A percentile compares a stretch with the other conserved stretches of the same genome.
phyloP scores from a whole-genome alignment of 2,797 vertebrate species.

The Sebastiscus albofasciatus region DNA sequence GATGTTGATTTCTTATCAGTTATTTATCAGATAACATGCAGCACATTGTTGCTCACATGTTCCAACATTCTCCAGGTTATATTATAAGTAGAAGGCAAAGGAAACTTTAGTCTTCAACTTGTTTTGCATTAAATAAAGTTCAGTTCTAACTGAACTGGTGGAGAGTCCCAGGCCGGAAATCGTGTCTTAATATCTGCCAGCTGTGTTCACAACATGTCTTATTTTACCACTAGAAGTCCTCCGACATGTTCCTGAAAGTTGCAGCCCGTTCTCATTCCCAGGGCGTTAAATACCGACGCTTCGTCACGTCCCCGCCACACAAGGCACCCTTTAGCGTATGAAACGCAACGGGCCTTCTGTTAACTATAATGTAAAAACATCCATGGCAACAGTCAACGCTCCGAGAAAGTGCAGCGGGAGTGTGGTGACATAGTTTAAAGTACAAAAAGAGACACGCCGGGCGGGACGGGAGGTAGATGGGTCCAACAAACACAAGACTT shows the following conservation, averaged over 20 bases:
- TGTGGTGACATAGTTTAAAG: no score
- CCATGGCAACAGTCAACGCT: no score
- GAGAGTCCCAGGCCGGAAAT: not conserved
- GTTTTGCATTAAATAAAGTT: not conserved
- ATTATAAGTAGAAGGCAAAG: not conserved
- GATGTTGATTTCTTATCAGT: not conserved
- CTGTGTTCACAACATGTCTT: not conserved
- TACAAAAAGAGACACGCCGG: no score
- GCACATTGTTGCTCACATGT: not conserved
- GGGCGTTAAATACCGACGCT: no score
- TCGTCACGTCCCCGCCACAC: no score
- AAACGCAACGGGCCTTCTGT: no score
- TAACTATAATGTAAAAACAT: no score
- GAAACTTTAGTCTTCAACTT: not conserved
- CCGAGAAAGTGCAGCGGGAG: no score
- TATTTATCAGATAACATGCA: not conserved
- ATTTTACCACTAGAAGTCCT: not conserved
- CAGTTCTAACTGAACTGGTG: not conserved
- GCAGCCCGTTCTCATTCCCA: no score
- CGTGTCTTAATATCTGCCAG: not conserved
- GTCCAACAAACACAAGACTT: no score
- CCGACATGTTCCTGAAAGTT: not conserved
- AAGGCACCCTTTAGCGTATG: no score
- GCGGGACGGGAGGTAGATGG: no score
- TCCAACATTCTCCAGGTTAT: not conserved